phyloP scores from a whole-genome alignment of 2,888 invertebrate genomes.

The Gastrophysa polygoni region DNA sequence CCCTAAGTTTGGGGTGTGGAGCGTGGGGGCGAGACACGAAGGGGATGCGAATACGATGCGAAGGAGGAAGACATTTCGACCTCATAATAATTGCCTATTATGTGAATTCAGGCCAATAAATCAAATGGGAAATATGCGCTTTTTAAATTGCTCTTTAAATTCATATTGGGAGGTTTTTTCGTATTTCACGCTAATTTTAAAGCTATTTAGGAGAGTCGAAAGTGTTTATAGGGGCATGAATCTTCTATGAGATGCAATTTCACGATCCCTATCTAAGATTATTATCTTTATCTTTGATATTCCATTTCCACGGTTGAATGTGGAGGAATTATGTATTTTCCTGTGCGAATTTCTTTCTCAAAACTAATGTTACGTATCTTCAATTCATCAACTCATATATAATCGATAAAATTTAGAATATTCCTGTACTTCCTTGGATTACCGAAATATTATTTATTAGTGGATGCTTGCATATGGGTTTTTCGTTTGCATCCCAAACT shows the following conservation, averaged over 20 bases:
- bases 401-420: no score
- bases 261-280: no score
- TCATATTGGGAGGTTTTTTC: constrained; percentile 29
- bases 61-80: constrained; percentile 34
- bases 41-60: constrained; percentile 28
- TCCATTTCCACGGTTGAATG: no score
- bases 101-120: constrained; percentile 33
- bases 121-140: constrained; percentile 31
- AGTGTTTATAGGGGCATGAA: constrained; percentile 15
- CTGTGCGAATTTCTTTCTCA: no score
- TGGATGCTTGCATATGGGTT: no score
- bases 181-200: constrained; percentile 25
- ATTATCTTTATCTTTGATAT: no score
- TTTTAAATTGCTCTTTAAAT: constrained; percentile 33
- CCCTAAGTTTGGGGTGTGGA: constrained; percentile 16
- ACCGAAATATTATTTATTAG: no score
- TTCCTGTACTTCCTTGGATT: no score
- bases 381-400: no score
- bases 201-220: constrained; percentile 21
- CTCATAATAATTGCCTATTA: constrained; percentile 33
- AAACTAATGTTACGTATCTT: no score
- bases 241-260: background rate
- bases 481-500: no score
- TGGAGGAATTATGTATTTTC: no score
- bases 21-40: constrained; percentile 11